Conservation (phyloP, 1,140 invertebrate genomes). For the Bathynomus jamesi region DNA sequence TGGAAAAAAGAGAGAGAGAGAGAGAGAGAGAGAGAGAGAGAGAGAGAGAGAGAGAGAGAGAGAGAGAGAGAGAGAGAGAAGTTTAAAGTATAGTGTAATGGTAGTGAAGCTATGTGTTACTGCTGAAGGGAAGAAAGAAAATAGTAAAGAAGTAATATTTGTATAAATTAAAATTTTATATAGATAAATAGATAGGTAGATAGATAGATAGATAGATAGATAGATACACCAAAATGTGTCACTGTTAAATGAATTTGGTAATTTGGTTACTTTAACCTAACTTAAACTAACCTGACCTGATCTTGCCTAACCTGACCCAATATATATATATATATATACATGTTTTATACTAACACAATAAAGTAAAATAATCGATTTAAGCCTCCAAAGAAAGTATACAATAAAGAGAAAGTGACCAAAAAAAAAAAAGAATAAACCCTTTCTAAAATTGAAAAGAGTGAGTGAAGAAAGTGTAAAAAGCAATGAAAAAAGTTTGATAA, state of each 20-base stretch:
- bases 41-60: no score
- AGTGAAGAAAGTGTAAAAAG: conserved; percentile 38
- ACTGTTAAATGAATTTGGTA: not conserved
- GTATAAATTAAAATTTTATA: not conserved
- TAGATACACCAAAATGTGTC: not conserved
- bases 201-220: not conserved
- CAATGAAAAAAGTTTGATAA: not conserved
- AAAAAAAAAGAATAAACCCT: not conserved
- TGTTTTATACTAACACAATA: conserved; percentile 43
- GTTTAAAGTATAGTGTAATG: not conserved
- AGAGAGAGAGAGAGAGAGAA: no score
- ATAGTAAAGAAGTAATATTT: no score
- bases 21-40: no score
- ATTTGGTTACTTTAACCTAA: not conserved
- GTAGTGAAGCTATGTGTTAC: no score
- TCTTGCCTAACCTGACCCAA: not conserved
- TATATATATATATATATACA: conserved; percentile 43
- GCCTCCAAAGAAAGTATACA: not conserved
- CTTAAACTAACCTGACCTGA: not conserved
- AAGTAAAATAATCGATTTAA: conserved; percentile 35
- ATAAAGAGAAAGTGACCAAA: not conserved
- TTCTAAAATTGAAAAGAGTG: not conserved
- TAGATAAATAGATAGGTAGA: not conserved
- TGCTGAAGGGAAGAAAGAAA: no score
- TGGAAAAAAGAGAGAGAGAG: no score